phyloP scores from a whole-genome alignment of 2,113 vertebrate genomes.

The Eubucco bourcierii region DNA sequence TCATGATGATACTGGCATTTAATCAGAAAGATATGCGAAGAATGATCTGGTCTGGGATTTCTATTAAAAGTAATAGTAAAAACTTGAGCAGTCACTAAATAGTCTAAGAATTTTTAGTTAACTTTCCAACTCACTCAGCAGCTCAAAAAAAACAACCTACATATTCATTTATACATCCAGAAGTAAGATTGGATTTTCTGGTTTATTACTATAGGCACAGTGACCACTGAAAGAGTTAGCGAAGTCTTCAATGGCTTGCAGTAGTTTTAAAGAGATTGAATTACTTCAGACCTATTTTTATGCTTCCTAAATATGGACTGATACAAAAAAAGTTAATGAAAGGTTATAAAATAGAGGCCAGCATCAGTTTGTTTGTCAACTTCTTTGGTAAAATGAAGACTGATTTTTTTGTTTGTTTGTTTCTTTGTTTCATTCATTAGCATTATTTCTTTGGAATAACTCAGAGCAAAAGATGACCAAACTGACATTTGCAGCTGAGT shows the following conservation, averaged over 20 bases:
- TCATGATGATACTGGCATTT: conserved; percentile 1
- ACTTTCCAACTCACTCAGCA: background rate
- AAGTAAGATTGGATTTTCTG: background rate
- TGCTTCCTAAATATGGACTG: background rate
- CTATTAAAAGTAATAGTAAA: background rate
- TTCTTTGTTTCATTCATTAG: background rate
- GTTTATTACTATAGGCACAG: background rate
- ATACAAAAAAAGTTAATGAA: background rate
- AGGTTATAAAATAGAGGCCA: background rate
- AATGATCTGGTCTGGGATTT: background rate
- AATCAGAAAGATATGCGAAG: background rate
- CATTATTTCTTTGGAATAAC: background rate
- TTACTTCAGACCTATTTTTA: background rate
- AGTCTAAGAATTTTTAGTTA: background rate
- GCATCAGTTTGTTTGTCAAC: background rate
- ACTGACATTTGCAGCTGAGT: background rate
- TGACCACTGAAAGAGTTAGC: background rate
- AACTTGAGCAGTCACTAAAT: background rate
- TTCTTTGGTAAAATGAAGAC: background rate
- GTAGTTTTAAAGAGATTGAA: too few species aligned
- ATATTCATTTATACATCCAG: background rate
- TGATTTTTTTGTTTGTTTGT: background rate
- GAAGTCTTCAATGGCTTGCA: background rate
- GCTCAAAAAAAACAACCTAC: background rate
- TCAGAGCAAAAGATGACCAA: background rate